These are phyloP conservation scores for Xestia rhomboidea DNA, from an alignment of 2,888 invertebrate genomes.

Conservation along the genomic window DNA sequence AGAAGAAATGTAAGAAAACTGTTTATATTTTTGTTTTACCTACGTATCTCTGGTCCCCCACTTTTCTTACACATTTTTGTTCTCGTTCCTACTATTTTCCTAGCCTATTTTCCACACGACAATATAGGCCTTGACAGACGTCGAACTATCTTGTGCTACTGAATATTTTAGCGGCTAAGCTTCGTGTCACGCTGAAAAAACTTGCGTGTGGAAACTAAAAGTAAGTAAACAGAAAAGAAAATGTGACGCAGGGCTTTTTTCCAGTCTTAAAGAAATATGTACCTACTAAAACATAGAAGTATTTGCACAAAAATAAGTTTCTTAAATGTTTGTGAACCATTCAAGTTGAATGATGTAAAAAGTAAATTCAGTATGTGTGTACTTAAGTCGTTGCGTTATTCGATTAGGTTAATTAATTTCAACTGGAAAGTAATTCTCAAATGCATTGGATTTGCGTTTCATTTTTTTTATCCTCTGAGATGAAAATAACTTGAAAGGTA, in stretches of 20 bases:
- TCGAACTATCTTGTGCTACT: conserved; percentile 41
- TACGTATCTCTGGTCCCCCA: background rate
- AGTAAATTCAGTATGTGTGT: background rate
- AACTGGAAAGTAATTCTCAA: background rate
- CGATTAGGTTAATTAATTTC: conserved; percentile 2
- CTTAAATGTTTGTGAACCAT: background rate
- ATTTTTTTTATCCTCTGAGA: background rate
- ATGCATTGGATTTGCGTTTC: background rate
- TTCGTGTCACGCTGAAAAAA: conserved; percentile 26
- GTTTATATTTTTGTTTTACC: background rate
- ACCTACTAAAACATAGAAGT: background rate
- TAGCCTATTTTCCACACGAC: conserved; percentile 24
- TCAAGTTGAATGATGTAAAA: conserved; percentile 3
- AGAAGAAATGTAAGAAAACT: background rate
- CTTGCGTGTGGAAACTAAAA: conserved; percentile 17
- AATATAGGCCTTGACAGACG: conserved; percentile 36
- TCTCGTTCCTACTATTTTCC: conserved; percentile 4
- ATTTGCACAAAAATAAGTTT: background rate
- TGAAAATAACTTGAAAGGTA: background rate
- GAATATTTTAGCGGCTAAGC: conserved; percentile 52
- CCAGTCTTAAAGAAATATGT: background rate
- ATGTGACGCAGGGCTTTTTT: background rate
- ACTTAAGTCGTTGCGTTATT: background rate
- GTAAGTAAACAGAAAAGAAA: conserved; percentile 5
- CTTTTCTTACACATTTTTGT: conserved; percentile 1